Evolutionary conservation across 30 jellyfish, hydroid and myxozoan species (phyloP), one percentile per base, ranked within the genome.

Genomic region (Mastigias papua): DNA sequence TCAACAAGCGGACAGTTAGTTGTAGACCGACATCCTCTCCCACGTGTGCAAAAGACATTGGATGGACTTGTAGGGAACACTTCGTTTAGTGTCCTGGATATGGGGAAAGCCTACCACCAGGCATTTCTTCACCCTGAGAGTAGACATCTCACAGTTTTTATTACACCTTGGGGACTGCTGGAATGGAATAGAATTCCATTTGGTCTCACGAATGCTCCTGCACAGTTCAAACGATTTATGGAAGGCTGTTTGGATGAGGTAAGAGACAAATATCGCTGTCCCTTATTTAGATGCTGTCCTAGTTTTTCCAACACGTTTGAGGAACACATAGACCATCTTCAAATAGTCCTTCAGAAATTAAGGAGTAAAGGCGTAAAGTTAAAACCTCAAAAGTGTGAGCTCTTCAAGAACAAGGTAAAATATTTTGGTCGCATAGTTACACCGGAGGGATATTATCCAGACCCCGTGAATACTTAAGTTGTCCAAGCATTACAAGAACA

Each of bases 181-280:
- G 90, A 87, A 37, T 88, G 87, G 92, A 48, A 34, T 13, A 73
- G 93, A 0, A 78, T 88, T 16, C 96, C 93, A 2, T 78, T 64
- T 42, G 96, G 92, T 49, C 67, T 74, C 28, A 77, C 31, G 76
- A 80, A 78, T 88, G 76, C 95, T 21, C 96, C 86, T 54, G 95
- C 94, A 15, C 73, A 34, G 67, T 86, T 86, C 57, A 92, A 72
- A 72, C 13, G 93, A 25, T 84, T 31, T 49, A 84, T 71, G 90
- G 74, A 81, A 67, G 91, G 78, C 82, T 50, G 80, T 81, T 68
- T 81, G 17, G 83, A 81, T 63, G 91, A 81, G 22, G 25, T 46
- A 7, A 60, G 91, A 65, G 96, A 87, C 80, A 66, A 87, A 50
- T 87, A n/a, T 87, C 30, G 91, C 84, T 46, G 77, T 86, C 22